Evolutionary conservation across 37 sponge, comb jelly and placozoan species (phyloP).

Genomic region (Spongilla lacustris): DNA sequence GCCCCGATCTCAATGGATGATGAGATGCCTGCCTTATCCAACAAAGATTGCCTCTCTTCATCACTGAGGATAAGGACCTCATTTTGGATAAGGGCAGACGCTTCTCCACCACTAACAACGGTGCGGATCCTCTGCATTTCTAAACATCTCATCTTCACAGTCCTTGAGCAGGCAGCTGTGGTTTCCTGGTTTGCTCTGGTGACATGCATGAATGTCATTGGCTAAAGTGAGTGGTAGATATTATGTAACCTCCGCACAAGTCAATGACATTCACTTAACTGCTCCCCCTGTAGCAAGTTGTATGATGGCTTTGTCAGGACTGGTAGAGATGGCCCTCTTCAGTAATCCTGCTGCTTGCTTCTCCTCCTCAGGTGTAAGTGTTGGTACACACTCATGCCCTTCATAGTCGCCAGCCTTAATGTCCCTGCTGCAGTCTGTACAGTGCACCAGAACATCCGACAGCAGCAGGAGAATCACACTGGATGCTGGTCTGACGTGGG

Average conservation of each 20-base stretch:
- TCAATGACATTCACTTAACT: no score
- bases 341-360: not conserved
- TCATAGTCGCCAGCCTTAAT: not conserved
- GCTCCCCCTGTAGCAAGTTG: no score
- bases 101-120: not conserved
- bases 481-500: no score
- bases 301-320: not conserved
- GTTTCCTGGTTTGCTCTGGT: not conserved
- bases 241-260: no score
- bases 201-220: no score
- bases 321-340: not conserved
- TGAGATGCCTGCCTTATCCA: not conserved
- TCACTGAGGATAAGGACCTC: not conserved
- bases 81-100: not conserved
- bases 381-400: not conserved
- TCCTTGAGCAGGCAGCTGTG: not conserved
- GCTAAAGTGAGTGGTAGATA: no score
- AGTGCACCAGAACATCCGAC: no score
- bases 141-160: not conserved
- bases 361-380: conserved; percentile 1
- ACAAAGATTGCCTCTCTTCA: not conserved
- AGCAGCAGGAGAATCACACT: no score
- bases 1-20: not conserved
- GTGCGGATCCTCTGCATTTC: not conserved
- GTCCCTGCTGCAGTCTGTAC: not conserved